phyloP scores from a whole-genome alignment of 2,888 invertebrate species.

The Polia nebulosa region DNA sequence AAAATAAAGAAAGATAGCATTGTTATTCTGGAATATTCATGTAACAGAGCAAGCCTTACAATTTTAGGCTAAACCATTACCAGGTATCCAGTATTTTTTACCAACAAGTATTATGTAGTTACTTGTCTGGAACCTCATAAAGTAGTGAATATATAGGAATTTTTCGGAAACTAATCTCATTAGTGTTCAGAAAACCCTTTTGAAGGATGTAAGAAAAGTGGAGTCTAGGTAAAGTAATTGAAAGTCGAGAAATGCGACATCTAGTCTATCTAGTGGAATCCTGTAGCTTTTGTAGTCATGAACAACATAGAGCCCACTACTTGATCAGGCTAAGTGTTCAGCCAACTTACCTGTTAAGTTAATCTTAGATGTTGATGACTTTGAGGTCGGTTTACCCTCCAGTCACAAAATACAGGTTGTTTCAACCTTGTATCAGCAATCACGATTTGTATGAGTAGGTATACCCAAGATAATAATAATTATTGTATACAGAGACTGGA shows the following conservation, averaged over 20 bases:
- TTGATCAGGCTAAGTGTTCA: neutral
- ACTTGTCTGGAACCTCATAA: neutral
- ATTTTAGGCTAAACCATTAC: neutral
- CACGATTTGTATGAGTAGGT: neutral
- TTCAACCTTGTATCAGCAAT: neutral
- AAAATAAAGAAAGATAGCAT: no score
- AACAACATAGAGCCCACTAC: neutral
- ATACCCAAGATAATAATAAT: no score
- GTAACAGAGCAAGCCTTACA: neutral
- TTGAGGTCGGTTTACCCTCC: neutral
- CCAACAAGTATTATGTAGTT: neutral
- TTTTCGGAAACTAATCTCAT: constrained; percentile 22
- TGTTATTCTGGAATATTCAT: neutral
- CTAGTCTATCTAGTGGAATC: neutral
- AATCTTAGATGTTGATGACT: neutral
- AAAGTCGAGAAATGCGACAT: neutral
- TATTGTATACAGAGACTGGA: no score
- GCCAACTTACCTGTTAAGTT: neutral
- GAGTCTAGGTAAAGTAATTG: neutral
- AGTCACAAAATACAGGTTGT: neutral
- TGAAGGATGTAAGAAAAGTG: constrained; percentile 11
- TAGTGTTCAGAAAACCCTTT: constrained; percentile 14
- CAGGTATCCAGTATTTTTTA: neutral
- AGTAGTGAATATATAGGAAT: neutral
- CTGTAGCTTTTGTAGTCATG: neutral